Base-by-base conservation (phyloP, 64 coral and sea anemone genomes). In the Pachyseris speciosa region DNA sequence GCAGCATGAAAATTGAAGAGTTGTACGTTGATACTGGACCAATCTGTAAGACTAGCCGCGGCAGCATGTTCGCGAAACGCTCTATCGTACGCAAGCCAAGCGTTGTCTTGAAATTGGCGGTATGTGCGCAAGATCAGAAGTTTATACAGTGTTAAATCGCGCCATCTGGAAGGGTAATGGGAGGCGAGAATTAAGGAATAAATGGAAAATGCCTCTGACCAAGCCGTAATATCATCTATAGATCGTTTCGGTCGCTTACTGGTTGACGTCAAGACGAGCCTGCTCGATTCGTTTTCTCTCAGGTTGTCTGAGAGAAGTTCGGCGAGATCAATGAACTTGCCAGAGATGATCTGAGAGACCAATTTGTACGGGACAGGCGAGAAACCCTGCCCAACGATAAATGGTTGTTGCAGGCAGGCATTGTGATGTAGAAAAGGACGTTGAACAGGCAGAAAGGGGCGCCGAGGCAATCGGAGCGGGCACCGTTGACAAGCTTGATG, bases 11-110 rank as follows among this genome's bases (percentile, higher is more conserved):
- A 67, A 20, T 66, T 86, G 15, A 67, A 49, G 0, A 86, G 25
- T 8, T 69, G 83, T 4, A 65, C 45, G 25, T 86, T 48, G 22
- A 86, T 45, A 11, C 0, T 24, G 34, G 83, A 70, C 83, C 83
- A 86, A 20, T 86, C 42, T 32, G 83, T 44, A 4, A 69, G 17
- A 1, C 41, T 69, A 12, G 83, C 27, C 9, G 83, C 63, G 64
- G 83, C 64, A 32, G 83, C 64, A 65, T 86, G 83, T 22, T 86
- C 61, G n/a, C 83, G 61, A 86, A 86, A 86, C 0, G 64, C 83
- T 34, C 25, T 65, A 17, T 70, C 83, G 17, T 86, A 86, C 0
- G 22, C 30, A 1, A 86, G 64, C 63, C 83, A 86, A 1, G 25
- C 83, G 38, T 45, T 32, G 37, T 60, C 81, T 22, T 26, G 16